Conservation (phyloP, 1,140 invertebrate genomes). For the Eulimnadia texana region DNA sequence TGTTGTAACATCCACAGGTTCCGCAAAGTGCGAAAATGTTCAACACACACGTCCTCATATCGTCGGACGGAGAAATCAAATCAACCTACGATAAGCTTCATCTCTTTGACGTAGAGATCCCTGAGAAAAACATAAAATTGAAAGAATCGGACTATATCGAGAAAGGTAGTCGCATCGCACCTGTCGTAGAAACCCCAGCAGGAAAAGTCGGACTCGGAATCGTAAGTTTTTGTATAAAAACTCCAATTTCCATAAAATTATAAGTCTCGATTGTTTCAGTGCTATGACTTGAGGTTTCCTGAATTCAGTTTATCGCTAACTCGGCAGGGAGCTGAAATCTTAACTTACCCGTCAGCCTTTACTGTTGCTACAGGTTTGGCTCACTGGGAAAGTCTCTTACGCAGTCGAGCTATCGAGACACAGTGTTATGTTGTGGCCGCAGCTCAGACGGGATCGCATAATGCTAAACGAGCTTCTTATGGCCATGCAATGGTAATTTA, state of each 20-base stretch:
- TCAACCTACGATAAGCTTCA: constrained; percentile 76
- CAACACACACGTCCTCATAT: constrained; percentile 79
- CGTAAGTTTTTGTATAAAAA: constrained; percentile 19
- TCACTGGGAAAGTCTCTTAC: constrained; percentile 79
- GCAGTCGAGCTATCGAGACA: constrained; percentile 73
- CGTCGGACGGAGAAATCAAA: constrained; percentile 58
- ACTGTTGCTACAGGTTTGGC: constrained; percentile 77
- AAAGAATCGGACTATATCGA: constrained; percentile 67
- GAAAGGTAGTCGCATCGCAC: constrained; percentile 38
- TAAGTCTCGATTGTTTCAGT: constrained; percentile 34
- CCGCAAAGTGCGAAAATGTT: constrained; percentile 38
- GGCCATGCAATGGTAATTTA: constrained; percentile 70
- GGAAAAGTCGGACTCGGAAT: constrained; percentile 61
- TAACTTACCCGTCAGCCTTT: constrained; percentile 92
- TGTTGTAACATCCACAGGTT: constrained; percentile 20
- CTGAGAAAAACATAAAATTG: constrained; percentile 50
- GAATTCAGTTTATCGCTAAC: constrained; percentile 60
- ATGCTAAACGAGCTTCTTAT: constrained; percentile 72
- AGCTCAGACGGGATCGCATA: constrained; percentile 81
- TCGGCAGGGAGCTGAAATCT: constrained; percentile 64
- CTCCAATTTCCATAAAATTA: not conserved
- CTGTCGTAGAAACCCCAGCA: constrained; percentile 56
- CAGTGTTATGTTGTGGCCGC: constrained; percentile 89
- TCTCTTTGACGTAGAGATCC: constrained; percentile 82
- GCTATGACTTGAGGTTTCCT: constrained; percentile 90